Base-by-base conservation (phyloP, 2,888 invertebrate species). In the Leucania comma region DNA sequence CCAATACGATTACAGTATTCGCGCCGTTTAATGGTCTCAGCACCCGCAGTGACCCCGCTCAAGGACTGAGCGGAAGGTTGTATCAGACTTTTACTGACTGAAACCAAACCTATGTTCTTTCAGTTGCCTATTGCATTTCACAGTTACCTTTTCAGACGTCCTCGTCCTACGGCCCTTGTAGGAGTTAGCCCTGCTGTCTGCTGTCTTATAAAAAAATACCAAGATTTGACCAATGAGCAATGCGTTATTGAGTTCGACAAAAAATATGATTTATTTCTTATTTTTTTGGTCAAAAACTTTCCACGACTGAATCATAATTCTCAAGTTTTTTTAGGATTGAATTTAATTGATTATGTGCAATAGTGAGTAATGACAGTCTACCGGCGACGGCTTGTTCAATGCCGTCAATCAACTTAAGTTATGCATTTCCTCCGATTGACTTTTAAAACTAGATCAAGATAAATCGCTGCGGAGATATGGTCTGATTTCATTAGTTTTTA, bases 371-470 rank as follows among this genome's bases (percentile, higher is more conserved):
- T 68, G 60, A 61, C 70, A 76, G 64, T 54, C 54, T 48, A 58
- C 54, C 56, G 57, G 38, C 35, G 17, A 38, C 51, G 12, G 12
- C 32, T 61, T 24, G 58, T 68, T 77, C 78, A 79, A 81, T 79
- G 78, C 64, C 81, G 48, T 56, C 29, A 60, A 64, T 62, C 67
- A 72, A 51, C 26, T 59, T 80, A 64, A 66, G 10, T 72, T 81
- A 76, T 65, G 67, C 67, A 77, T 79, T 79, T 79, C 78, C 80
- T 70, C 50, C 78, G 67, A 65, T 61, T 79, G 78, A 79, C 81
- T 79, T 79, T 81, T 79, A 68, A 72, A 79, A 72, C 62, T 62
- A 81, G 78, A 81, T 72, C 78, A 81, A 68, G 64, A 81, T 77
- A 72, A 71, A 61, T 51, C 24, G 53, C 56, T 17, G 38, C 57